A percentile compares a stretch with the other conserved stretches of the same genome.
phyloP scores from a whole-genome alignment of 2,888 invertebrate genomes.

The Panzeria rudis region DNA sequence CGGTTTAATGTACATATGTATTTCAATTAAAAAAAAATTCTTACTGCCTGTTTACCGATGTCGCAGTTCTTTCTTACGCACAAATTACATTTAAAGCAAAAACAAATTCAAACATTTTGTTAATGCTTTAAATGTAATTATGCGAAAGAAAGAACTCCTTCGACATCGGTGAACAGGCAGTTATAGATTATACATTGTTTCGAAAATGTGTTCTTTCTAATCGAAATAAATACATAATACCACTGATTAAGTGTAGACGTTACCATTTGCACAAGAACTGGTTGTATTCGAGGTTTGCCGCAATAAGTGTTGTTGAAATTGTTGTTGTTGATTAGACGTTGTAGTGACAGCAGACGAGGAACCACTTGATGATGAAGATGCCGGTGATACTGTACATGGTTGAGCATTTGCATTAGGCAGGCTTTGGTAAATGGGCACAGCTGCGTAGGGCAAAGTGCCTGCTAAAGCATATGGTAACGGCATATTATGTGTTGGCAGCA shows the following conservation, averaged over 20 bases:
- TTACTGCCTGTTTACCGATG: no score
- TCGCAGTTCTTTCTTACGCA: no score
- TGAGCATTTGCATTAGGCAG: slow-evolving; percentile 63
- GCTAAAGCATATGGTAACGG: slow-evolving; percentile 76
- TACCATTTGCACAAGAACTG: slow-evolving; percentile 40
- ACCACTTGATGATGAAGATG: slow-evolving; percentile 60
- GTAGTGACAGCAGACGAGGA: slow-evolving; percentile 42
- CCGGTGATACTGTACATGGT: slow-evolving; percentile 67
- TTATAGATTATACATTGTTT: no score
- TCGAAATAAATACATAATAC: no score
- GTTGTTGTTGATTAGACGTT: slow-evolving; percentile 40
- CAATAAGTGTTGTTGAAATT: slow-evolving; percentile 46
- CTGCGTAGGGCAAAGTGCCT: slow-evolving; percentile 74
- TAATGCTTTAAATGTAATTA: no score
- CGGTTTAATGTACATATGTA: no score
- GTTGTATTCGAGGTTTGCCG: slow-evolving; percentile 42
- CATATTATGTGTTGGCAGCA: slow-evolving; percentile 76
- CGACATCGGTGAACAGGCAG: no score
- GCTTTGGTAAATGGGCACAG: slow-evolving; percentile 76
- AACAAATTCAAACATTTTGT: no score
- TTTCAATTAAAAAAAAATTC: no score
- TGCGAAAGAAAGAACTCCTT: no score
- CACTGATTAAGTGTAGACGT: not conserved
- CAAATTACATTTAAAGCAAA: no score
- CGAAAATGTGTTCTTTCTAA: no score